These are phyloP conservation scores for Distichodus sexfasciatus DNA, from an alignment of 2,797 vertebrate genomes.

Conservation along the genomic window DNA sequence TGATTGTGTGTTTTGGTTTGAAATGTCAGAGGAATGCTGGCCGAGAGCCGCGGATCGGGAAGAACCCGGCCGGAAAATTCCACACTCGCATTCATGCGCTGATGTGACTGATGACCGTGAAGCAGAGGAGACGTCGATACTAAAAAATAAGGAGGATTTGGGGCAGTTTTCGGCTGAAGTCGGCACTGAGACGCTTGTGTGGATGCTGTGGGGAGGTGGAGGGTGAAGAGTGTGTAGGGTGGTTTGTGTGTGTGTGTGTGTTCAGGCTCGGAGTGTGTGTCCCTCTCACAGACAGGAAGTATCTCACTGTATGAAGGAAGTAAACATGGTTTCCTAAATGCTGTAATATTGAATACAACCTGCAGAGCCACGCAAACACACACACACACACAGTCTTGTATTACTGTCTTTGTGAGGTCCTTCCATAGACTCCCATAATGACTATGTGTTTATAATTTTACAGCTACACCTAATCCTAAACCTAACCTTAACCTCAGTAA, in stretches of 20 bases:
- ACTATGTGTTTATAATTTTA: too few species aligned
- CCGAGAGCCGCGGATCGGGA: background rate
- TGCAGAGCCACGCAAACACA: background rate
- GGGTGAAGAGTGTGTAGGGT: background rate
- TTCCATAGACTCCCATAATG: too few species aligned
- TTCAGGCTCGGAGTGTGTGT: background rate
- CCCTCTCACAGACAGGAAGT: constrained; percentile 22
- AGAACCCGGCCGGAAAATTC: constrained; percentile 21
- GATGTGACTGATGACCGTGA: constrained; percentile 42
- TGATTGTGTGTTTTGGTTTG: constrained; percentile 31
- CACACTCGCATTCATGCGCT: too few species aligned
- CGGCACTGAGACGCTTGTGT: too few species aligned
- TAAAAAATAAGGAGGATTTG: too few species aligned
- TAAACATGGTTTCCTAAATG: constrained; percentile 29
- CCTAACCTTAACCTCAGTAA: too few species aligned
- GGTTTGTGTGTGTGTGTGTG: background rate
- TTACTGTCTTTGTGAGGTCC: background rate
- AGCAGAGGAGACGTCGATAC: background rate
- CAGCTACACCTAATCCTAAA: too few species aligned
- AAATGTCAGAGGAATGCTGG: background rate
- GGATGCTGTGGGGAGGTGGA: background rate
- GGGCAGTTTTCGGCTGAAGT: too few species aligned
- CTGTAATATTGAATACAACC: constrained; percentile 14
- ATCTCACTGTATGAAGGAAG: constrained; percentile 1
- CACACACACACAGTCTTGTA: background rate